phyloP scores from a whole-genome alignment of 1,140 invertebrate genomes.

The Paramacrobiotus metropolitanus region DNA sequence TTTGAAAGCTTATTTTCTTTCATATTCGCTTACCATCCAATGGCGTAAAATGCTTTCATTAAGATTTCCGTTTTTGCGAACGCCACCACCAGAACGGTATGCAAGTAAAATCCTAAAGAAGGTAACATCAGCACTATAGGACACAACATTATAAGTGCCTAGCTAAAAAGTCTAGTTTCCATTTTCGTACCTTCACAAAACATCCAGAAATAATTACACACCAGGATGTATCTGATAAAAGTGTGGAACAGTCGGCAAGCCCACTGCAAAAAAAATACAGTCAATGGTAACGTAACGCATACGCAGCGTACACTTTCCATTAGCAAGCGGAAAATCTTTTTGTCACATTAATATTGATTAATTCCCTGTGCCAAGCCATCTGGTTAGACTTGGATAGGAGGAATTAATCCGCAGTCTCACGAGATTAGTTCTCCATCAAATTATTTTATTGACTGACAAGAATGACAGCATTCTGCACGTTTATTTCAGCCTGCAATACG shows the following conservation, averaged over 20 bases:
- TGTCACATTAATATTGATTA: neutral
- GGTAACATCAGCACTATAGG: too few species aligned
- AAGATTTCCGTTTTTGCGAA: constrained; percentile 65
- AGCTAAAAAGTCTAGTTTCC: too few species aligned
- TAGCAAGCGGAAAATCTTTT: constrained; percentile 1
- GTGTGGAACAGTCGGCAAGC: constrained; percentile 60
- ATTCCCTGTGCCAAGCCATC: neutral
- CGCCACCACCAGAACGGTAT: constrained; percentile 66
- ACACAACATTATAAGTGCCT: constrained; percentile 25
- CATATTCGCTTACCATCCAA: too few species aligned
- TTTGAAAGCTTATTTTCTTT: too few species aligned
- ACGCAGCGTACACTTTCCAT: neutral
- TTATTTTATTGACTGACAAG: too few species aligned
- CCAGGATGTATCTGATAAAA: constrained; percentile 58
- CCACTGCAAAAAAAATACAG: constrained; percentile 26
- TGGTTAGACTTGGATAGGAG: neutral
- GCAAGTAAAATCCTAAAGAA: constrained; percentile 72
- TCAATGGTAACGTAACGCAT: neutral
- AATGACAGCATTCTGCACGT: too few species aligned
- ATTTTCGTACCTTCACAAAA: neutral
- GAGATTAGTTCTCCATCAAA: too few species aligned
- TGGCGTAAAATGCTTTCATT: constrained; percentile 48
- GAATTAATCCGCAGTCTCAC: too few species aligned
- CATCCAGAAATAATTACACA: constrained; percentile 74
- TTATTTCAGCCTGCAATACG: too few species aligned